These are phyloP conservation scores for Pseudorhombus dupliciocellatus DNA, from an alignment of 2,113 vertebrate species.

Conservation along the genomic window DNA sequence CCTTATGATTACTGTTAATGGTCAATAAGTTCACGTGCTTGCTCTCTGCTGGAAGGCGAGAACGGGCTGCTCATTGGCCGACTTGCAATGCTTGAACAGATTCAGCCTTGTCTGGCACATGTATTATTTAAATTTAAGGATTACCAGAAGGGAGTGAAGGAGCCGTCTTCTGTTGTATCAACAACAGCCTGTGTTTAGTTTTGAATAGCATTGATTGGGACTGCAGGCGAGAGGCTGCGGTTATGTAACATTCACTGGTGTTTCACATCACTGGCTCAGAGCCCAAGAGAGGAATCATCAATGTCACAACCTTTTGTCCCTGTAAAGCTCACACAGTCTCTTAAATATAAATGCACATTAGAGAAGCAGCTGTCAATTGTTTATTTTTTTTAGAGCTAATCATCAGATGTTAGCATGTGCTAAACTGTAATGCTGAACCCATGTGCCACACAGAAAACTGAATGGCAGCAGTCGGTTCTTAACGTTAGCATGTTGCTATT, in stretches of 20 bases:
- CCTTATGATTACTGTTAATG: no score
- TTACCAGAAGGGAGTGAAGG: not conserved
- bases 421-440: no score
- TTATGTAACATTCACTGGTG: not conserved
- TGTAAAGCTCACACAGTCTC: not conserved
- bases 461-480: not conserved
- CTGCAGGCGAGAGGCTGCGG: not conserved
- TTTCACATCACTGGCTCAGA: not conserved
- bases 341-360: no score
- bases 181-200: not conserved
- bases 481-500: no score
- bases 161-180: not conserved
- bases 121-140: not conserved
- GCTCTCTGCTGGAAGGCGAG: no score
- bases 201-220: not conserved
- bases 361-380: no score
- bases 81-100: not conserved
- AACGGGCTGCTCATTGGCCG: no score
- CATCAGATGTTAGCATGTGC: no score
- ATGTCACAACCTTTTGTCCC: not conserved
- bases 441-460: not conserved
- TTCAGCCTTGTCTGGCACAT: not conserved
- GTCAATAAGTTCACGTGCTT: no score
- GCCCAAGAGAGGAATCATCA: not conserved
- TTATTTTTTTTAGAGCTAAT: no score